These are phyloP conservation scores for Cyclargus thomasi DNA, from an alignment of 1,140 invertebrate genomes.

Conservation along the genomic window DNA sequence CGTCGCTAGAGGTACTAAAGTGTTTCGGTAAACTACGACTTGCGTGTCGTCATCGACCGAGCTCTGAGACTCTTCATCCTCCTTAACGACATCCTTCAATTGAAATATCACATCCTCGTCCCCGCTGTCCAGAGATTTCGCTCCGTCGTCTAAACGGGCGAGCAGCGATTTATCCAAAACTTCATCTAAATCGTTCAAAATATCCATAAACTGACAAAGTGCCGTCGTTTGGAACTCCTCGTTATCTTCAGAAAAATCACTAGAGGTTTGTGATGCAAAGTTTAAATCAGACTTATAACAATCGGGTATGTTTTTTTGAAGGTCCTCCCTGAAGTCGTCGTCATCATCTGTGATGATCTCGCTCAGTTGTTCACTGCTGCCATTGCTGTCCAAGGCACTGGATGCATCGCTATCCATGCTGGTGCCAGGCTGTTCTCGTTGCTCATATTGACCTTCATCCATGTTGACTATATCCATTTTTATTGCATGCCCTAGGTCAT, in stretches of 20 bases:
- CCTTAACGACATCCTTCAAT: slow-evolving; percentile 52
- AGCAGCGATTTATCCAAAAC: slow-evolving; percentile 69
- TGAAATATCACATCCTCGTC: slow-evolving; percentile 66
- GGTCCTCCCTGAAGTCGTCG: slow-evolving; percentile 60
- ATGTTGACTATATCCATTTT: slow-evolving; percentile 65
- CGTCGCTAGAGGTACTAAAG: slow-evolving; percentile 37
- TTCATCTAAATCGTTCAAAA: slow-evolving; percentile 72
- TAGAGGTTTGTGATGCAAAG: slow-evolving; percentile 57
- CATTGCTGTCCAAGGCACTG: slow-evolving; percentile 51
- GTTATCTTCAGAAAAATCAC: slow-evolving; percentile 48
- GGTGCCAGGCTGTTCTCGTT: slow-evolving; percentile 52
- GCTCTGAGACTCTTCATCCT: slow-evolving; percentile 39
- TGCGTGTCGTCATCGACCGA: slow-evolving; percentile 64
- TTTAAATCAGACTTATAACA: slow-evolving; percentile 67
- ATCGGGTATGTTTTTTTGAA: slow-evolving; percentile 61
- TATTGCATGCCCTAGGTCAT: slow-evolving; percentile 66
- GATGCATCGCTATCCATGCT: slow-evolving; percentile 57
- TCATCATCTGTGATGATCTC: slow-evolving; percentile 56
- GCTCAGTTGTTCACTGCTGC: slow-evolving; percentile 49
- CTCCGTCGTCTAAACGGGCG: slow-evolving; percentile 56
- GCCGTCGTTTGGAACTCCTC: slow-evolving; percentile 69
- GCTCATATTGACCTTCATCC: slow-evolving; percentile 58
- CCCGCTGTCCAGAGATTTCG: slow-evolving; percentile 57
- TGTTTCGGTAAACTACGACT: slow-evolving; percentile 44
- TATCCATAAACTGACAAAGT: slow-evolving; percentile 71